Evolutionary conservation across 2,888 invertebrate genomes (phyloP).

Genomic region (Crioceris asparagi): DNA sequence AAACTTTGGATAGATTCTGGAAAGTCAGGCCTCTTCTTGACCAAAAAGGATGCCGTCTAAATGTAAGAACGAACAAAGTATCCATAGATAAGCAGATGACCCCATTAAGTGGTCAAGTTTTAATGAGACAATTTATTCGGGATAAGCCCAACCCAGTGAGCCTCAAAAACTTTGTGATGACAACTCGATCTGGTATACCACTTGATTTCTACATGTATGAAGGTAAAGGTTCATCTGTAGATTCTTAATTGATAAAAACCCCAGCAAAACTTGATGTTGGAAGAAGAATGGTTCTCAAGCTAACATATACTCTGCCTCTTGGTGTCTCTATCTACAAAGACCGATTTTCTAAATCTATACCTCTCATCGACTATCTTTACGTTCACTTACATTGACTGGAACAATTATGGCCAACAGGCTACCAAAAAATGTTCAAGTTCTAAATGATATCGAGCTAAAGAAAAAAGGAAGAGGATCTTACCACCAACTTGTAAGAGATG

Average conservation of each 20-base stretch:
- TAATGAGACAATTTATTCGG: constrained; percentile 13
- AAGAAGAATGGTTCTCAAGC: constrained; percentile 17
- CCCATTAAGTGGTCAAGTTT: constrained; percentile 18
- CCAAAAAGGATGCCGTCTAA: constrained; percentile 8
- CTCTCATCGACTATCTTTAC: background rate
- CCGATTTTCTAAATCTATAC: background rate
- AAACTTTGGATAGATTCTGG: constrained; percentile 11
- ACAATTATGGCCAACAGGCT: constrained; percentile 11
- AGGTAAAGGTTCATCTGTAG: constrained; percentile 7
- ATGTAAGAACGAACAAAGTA: constrained; percentile 10
- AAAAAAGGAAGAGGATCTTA: constrained; percentile 2
- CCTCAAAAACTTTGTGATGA: constrained; percentile 19
- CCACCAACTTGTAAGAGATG: constrained; percentile 6
- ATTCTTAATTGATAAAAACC: background rate
- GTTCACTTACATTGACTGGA: constrained; percentile 6
- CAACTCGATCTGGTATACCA: constrained; percentile 18
- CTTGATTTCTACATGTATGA: constrained; percentile 21
- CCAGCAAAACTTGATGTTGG: constrained; percentile 10
- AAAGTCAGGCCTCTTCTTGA: constrained; percentile 11
- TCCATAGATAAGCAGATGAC: constrained; percentile 23
- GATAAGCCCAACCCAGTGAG: constrained; percentile 19
- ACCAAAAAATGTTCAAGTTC: constrained; percentile 6
- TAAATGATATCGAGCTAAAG: constrained; percentile 3
- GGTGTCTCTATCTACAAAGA: constrained; percentile 7
- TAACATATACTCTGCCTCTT: constrained; percentile 11